Conservation (phyloP, 2,888 invertebrate species). For the Xestia c-nigrum region DNA sequence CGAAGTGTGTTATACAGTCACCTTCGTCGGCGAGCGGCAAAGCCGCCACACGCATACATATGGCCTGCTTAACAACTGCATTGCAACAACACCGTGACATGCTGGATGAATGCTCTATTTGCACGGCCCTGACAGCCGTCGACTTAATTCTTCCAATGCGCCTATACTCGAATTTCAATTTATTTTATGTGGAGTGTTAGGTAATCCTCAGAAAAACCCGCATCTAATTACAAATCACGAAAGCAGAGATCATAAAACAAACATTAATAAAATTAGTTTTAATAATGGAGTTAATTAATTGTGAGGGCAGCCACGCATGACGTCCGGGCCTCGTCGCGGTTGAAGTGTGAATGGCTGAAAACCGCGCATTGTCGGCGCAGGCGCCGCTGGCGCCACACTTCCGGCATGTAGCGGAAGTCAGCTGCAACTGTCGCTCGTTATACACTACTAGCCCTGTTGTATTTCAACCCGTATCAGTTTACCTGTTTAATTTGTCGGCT, state of each 20-base stretch:
- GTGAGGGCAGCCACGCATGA: constrained; percentile 75
- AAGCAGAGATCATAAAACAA: constrained; percentile 47
- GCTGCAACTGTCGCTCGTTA: constrained; percentile 85
- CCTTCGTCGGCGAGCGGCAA: constrained; percentile 72
- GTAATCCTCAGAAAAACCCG: constrained; percentile 30
- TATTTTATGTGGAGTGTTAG: constrained; percentile 32
- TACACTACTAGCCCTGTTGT: constrained; percentile 82
- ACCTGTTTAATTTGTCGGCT: constrained; percentile 75
- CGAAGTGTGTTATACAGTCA: constrained; percentile 68
- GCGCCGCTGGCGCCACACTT: constrained; percentile 85
- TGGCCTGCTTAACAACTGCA: constrained; percentile 80
- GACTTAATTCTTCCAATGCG: constrained; percentile 66
- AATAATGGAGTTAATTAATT: constrained; percentile 72
- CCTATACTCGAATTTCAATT: constrained; percentile 66
- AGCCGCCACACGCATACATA: constrained; percentile 80
- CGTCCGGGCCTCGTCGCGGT: constrained; percentile 79
- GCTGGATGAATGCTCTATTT: constrained; percentile 79
- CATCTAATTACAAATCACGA: constrained; percentile 30
- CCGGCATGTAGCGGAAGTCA: constrained; percentile 84
- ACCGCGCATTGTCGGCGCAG: constrained; percentile 78
- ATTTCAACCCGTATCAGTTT: constrained; percentile 77
- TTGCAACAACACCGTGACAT: constrained; percentile 81
- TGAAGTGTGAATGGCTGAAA: constrained; percentile 76
- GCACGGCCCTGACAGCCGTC: constrained; percentile 72
- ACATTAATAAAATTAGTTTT: constrained; percentile 42